Conservation (phyloP, 2,797 vertebrate genomes). For the Aplochiton taeniatus region DNA sequence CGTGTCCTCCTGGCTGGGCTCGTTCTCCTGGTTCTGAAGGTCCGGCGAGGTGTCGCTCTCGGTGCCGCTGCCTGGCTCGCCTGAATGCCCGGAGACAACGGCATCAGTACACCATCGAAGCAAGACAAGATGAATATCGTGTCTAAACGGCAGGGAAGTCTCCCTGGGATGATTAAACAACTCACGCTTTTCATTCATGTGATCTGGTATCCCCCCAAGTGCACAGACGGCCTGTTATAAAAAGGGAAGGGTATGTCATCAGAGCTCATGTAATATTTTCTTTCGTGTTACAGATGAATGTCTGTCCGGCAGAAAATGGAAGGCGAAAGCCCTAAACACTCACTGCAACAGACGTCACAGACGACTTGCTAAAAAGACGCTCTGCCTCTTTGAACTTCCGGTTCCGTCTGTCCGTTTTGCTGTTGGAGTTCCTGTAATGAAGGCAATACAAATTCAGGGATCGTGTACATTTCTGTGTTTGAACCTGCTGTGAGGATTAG, state of each 20-base stretch:
- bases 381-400: constrained; percentile 98
- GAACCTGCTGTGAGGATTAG: neutral
- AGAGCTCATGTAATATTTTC: neutral
- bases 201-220: constrained; percentile 92
- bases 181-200: constrained; percentile 97
- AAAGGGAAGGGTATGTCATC: neutral
- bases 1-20: constrained; percentile 92
- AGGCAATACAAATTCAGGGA: neutral
- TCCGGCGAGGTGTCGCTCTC: constrained; percentile 97
- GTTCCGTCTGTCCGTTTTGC: constrained; percentile 94
- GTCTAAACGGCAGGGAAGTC: rapidly evolving
- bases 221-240: constrained; percentile 90
- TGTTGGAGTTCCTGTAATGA: constrained; percentile 89
- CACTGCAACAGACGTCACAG: constrained; percentile 94
- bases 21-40: constrained; percentile 98
- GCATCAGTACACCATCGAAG: neutral
- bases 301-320: neutral
- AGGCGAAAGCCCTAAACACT: constrained; percentile 54
- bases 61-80: constrained; percentile 94
- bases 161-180: constrained; percentile 30
- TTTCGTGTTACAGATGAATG: neutral
- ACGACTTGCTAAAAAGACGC: constrained; percentile 97
- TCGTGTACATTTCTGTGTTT: neutral
- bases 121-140: neutral
- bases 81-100: constrained; percentile 54